These are phyloP conservation scores for Ctenopoma multispine DNA, from an alignment of 2,797 vertebrate species.

Conservation along the genomic window DNA sequence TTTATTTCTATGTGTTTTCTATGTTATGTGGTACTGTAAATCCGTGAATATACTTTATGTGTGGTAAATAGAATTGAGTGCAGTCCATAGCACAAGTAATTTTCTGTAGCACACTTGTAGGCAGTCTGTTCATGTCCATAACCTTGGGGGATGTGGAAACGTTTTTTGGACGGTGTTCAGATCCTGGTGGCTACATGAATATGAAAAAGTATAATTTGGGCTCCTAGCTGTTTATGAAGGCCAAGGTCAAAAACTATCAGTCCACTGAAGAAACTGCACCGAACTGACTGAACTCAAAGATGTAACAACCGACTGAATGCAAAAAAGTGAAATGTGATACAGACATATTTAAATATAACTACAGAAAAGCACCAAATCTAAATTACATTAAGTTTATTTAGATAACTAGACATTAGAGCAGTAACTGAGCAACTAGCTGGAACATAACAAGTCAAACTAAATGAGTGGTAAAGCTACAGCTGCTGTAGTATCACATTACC, in stretches of 20 bases:
- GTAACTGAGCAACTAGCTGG: constrained; percentile 4
- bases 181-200: neutral
- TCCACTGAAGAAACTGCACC: no score
- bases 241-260: no score
- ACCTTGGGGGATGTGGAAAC: neutral
- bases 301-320: no score
- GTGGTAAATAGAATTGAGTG: neutral
- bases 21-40: neutral
- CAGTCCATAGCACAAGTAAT: no score
- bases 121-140: neutral
- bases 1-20: no score
- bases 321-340: no score
- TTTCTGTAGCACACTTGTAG: no score
- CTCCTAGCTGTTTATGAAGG: neutral
- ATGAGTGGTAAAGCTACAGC: neutral
- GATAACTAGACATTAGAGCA: constrained; percentile 10
- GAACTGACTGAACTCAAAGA: no score
- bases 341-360: no score
- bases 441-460: constrained; percentile 8
- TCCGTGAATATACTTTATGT: neutral
- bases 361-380: no score
- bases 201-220: constrained; percentile 23
- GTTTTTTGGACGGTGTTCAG: neutral
- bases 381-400: neutral
- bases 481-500: neutral